Conservation (phyloP, 2,888 invertebrate genomes). For the Mythimna lalbum region DNA sequence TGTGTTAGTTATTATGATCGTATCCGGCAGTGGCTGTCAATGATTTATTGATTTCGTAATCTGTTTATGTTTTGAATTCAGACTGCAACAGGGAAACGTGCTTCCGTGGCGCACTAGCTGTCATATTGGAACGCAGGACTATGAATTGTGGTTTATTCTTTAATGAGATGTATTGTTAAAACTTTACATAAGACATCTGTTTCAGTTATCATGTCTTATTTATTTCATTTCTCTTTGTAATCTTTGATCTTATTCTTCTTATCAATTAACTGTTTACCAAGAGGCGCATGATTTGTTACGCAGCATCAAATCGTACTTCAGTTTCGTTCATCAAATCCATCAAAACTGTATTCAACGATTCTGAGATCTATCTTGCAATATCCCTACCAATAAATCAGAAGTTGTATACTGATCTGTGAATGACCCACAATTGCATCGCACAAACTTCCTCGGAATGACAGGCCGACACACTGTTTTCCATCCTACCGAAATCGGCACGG, state of each 20-base stretch:
- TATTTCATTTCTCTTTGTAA: neutral
- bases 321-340: constrained; percentile 2
- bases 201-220: neutral
- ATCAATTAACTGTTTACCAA: neutral
- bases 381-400: constrained; percentile 39
- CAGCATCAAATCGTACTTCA: neutral
- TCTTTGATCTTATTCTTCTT: neutral
- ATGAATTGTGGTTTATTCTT: constrained; percentile 31
- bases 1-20: constrained; percentile 62
- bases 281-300: neutral
- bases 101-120: constrained; percentile 48
- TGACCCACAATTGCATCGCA: constrained; percentile 51
- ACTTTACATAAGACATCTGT: neutral
- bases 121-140: constrained; percentile 21
- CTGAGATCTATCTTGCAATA: constrained; percentile 32
- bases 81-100: constrained; percentile 58
- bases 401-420: constrained; percentile 31
- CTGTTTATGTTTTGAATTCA: constrained; percentile 62
- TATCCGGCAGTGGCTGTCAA: constrained; percentile 70
- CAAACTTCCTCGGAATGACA: constrained; percentile 56
- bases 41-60: constrained; percentile 69
- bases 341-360: neutral
- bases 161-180: neutral
- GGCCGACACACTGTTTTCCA: constrained; percentile 54
- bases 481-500: constrained; percentile 53